These are phyloP conservation scores for Drosophila mulleri DNA, from an alignment of 2,888 invertebrate genomes.

Conservation along the genomic window DNA sequence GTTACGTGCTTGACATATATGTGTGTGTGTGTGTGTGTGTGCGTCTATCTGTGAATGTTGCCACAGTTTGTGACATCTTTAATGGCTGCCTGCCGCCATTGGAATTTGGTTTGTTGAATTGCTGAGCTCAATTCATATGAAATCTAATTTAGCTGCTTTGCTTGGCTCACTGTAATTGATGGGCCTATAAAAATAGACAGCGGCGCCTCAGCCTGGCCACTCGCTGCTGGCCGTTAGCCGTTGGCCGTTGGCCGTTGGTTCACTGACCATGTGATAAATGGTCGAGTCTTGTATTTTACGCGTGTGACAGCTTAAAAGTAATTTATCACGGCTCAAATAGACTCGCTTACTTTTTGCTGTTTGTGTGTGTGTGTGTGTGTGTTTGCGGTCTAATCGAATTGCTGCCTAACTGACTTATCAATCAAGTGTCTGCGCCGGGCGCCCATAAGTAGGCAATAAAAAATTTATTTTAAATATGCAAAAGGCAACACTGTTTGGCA, in stretches of 20 bases:
- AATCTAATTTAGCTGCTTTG: slow-evolving; percentile 31
- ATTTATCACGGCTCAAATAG: slow-evolving; percentile 65
- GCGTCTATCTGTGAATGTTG: slow-evolving; percentile 23
- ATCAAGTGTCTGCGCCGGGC: slow-evolving; percentile 47
- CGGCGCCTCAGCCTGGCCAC: slow-evolving; percentile 29
- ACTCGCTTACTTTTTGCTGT: slow-evolving; percentile 7
- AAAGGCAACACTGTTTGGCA: slow-evolving; percentile 17
- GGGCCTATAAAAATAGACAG: slow-evolving; percentile 56
- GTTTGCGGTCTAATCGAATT: slow-evolving; percentile 29
- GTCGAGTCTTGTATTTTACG: slow-evolving; percentile 30
- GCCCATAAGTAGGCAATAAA: slow-evolving; percentile 35
- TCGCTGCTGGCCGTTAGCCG: too few relatives aligned
- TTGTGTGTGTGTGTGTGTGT: not conserved
- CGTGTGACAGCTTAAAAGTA: slow-evolving; percentile 76
- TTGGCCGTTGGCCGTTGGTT: not conserved
- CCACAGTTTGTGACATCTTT: slow-evolving; percentile 36
- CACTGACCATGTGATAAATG: slow-evolving; percentile 68
- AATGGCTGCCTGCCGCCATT: slow-evolving; percentile 21
- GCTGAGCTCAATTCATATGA: slow-evolving; percentile 48
- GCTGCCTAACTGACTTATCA: slow-evolving; percentile 61
- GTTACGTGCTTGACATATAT: slow-evolving; percentile 36
- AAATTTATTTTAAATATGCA: slow-evolving; percentile 23
- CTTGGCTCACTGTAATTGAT: slow-evolving; percentile 47
- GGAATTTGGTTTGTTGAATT: slow-evolving; percentile 26
- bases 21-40: not conserved